Percentiles rank a stretch among this genome's conserved stretches.
These are phyloP conservation scores for Papilio machaon DNA, from an alignment of 1,140 invertebrate species.

Conservation along the genomic window DNA sequence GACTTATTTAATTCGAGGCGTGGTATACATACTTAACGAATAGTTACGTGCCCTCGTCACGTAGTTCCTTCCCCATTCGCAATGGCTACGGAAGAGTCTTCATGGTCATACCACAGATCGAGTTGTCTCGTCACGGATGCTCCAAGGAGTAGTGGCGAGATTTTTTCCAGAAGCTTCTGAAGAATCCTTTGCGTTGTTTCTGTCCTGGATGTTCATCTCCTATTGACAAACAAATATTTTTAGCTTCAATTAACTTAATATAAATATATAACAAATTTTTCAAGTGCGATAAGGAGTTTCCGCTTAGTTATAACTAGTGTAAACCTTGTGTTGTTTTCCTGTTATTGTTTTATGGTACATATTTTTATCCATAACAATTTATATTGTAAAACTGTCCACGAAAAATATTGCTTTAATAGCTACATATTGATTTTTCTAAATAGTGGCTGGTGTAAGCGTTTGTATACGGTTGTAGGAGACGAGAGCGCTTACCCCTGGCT, in stretches of 20 bases:
- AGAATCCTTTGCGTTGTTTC: slow-evolving; percentile 91
- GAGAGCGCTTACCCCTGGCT: slow-evolving; percentile 47
- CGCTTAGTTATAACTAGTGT: slow-evolving; percentile 6
- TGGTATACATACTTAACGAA: slow-evolving; percentile 36
- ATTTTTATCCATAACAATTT: slow-evolving; percentile 5
- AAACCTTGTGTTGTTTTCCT: slow-evolving; percentile 34
- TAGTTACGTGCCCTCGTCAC: slow-evolving; percentile 33
- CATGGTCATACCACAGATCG: slow-evolving; percentile 47
- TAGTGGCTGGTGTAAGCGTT: background rate
- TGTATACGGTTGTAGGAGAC: slow-evolving; percentile 43
- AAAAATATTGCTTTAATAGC: background rate
- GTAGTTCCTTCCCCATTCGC: slow-evolving; percentile 32
- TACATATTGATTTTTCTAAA: slow-evolving; percentile 9
- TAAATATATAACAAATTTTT: slow-evolving; percentile 19
- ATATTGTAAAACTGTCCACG: background rate
- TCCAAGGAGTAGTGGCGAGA: slow-evolving; percentile 92
- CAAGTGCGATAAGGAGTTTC: slow-evolving; percentile 23
- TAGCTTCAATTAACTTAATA: background rate
- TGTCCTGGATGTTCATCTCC: slow-evolving; percentile 85
- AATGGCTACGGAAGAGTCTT: slow-evolving; percentile 53
- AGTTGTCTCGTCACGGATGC: slow-evolving; percentile 81
- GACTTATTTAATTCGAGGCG: slow-evolving; percentile 34
- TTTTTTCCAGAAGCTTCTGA: slow-evolving; percentile 92
- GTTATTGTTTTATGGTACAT: background rate
- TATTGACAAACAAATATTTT: slow-evolving; percentile 75